Evolutionary conservation across 2,888 invertebrate genomes (phyloP).

Genomic region (Holacanthella duospinosa): DNA sequence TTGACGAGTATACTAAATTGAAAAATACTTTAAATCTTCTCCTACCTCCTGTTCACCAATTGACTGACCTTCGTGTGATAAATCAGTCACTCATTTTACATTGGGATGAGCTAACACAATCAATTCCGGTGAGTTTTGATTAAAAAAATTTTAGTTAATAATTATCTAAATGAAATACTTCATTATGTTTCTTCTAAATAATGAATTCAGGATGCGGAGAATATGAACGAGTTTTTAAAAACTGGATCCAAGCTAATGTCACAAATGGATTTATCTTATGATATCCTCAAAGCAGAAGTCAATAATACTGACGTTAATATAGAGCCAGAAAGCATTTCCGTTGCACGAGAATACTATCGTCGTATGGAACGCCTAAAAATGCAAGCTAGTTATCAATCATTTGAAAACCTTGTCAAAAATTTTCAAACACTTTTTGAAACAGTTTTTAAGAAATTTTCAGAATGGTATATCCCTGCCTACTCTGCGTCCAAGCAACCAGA

Average conservation of each 20-base stretch:
- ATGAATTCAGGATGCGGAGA: not conserved
- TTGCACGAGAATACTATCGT: not conserved
- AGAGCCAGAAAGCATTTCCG: not conserved
- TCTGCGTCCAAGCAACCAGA: slow-evolving; percentile 67
- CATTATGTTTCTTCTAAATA: too few relatives aligned
- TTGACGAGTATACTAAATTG: not conserved
- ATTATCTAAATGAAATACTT: not conserved
- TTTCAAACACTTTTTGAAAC: not conserved
- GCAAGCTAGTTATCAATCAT: not conserved
- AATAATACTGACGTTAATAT: not conserved
- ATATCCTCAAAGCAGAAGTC: not conserved
- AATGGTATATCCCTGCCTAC: not conserved
- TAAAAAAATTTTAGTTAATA: not conserved
- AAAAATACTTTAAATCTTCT: not conserved
- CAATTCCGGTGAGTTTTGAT: slow-evolving; percentile 14
- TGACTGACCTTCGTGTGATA: slow-evolving; percentile 17
- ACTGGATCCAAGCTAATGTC: not conserved
- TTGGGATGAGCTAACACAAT: slow-evolving; percentile 15
- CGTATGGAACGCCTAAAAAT: not conserved
- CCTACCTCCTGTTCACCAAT: slow-evolving; percentile 13
- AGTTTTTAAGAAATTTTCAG: not conserved
- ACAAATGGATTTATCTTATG: not conserved
- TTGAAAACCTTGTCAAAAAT: not conserved
- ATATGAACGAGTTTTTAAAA: not conserved
- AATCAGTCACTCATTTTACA: slow-evolving; percentile 15